Conservation (phyloP, 2,888 invertebrate species). For the Phaedon cochleariae region DNA sequence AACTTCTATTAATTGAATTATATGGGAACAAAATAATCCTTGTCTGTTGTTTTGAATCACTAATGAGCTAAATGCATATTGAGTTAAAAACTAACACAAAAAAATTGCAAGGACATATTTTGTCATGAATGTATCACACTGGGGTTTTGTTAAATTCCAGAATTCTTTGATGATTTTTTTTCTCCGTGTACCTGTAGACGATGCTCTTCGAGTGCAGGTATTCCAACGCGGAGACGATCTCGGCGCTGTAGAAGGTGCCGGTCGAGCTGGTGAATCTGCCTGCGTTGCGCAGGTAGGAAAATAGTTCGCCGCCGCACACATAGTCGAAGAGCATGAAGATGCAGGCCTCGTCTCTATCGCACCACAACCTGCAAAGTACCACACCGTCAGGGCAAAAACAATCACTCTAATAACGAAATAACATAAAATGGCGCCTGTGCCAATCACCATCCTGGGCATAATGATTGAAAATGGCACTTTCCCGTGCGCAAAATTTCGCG, state of each 20-base stretch:
- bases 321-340: conserved; percentile 98
- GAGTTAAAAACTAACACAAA: too few relatives aligned
- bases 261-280: conserved; percentile 88
- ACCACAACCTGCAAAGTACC: conserved; percentile 79
- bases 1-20: too few relatives aligned
- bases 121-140: conserved; percentile 79
- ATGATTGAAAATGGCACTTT: too few relatives aligned
- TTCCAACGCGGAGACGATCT: conserved; percentile 93
- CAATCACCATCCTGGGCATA: too few relatives aligned
- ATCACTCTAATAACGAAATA: too few relatives aligned
- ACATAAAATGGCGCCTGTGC: too few relatives aligned
- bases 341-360: conserved; percentile 87
- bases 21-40: too few relatives aligned
- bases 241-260: conserved; percentile 92
- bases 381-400: too few relatives aligned
- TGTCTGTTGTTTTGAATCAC: too few relatives aligned
- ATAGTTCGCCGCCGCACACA: conserved; percentile 95
- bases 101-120: too few relatives aligned
- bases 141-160: not conserved
- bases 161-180: not conserved
- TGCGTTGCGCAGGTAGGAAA: conserved; percentile 92
- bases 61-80: too few relatives aligned
- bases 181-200: conserved; percentile 69
- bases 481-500: too few relatives aligned
- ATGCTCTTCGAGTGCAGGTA: conserved; percentile 91